These are phyloP conservation scores for Otocyon megalotis DNA, from an alignment of 2,113 vertebrate species.

Conservation along the genomic window DNA sequence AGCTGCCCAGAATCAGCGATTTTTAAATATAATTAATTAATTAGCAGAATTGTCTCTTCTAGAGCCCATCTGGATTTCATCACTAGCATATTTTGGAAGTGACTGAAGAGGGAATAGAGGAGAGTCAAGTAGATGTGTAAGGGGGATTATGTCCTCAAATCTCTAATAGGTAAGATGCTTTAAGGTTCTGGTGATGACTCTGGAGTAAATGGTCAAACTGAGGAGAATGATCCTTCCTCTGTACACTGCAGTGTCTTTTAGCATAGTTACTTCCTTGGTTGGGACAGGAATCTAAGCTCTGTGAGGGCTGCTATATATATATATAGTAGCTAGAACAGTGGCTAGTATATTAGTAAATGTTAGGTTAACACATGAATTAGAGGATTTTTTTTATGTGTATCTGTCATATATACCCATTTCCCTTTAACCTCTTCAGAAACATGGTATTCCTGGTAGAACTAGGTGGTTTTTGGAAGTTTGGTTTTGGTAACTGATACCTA, in stretches of 20 bases:
- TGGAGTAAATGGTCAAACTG: not conserved
- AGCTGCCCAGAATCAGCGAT: not conserved
- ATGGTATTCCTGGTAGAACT: not conserved
- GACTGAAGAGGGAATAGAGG: not conserved
- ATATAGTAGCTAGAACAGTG: not conserved
- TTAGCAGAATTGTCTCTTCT: not conserved
- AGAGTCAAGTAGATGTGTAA: not conserved
- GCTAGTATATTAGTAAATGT: not conserved
- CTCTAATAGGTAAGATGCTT: not conserved
- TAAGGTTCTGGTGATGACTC: not conserved
- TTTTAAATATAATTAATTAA: not conserved
- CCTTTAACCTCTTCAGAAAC: not conserved
- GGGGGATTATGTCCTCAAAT: not conserved
- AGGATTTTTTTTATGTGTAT: not conserved
- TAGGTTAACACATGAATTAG: not conserved
- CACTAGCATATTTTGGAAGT: not conserved
- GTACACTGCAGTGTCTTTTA: not conserved
- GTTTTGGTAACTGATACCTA: slow-evolving; percentile 8
- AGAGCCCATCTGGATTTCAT: not conserved
- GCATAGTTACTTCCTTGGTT: not conserved
- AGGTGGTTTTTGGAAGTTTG: not conserved
- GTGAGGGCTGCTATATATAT: fast-evolving
- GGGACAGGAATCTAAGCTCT: not conserved
- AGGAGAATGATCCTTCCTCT: not conserved
- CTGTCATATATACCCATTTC: not conserved